Conservation (phyloP, 35 echinoderm and acorn worm genomes). For the Lytechinus variegatus region DNA sequence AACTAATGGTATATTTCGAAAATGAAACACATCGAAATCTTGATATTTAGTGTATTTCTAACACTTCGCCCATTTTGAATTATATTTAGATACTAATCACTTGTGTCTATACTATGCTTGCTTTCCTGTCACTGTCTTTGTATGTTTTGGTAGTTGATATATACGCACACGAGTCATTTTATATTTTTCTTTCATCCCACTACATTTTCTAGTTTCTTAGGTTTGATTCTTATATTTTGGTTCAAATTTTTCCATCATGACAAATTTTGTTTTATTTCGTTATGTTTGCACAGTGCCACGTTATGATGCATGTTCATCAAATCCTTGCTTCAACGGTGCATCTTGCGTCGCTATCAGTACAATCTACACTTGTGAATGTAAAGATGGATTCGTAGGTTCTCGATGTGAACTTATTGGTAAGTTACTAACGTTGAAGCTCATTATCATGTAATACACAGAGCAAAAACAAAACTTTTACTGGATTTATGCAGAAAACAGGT, state of each 20-base stretch:
- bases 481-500: too few relatives aligned
- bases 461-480: too few relatives aligned
- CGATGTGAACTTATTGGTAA: background rate
- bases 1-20: too few relatives aligned
- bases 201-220: background rate
- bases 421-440: background rate
- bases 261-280: background rate
- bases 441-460: too few relatives aligned
- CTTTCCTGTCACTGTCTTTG: background rate
- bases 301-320: background rate
- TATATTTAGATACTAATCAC: background rate
- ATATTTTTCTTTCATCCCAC: background rate
- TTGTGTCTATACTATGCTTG: background rate
- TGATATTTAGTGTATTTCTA: background rate
- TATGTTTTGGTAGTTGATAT: background rate
- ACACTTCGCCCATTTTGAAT: background rate
- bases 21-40: background rate
- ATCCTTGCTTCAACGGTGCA: background rate
- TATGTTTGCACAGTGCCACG: background rate
- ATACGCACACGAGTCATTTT: background rate
- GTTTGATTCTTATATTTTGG: too few relatives aligned
- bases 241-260: background rate
- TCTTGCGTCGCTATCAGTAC: background rate
- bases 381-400: background rate
- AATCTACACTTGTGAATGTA: background rate